Evolutionary conservation across 2,113 vertebrate genomes (phyloP).

Genomic region (Psilopogon haemacephalus): DNA sequence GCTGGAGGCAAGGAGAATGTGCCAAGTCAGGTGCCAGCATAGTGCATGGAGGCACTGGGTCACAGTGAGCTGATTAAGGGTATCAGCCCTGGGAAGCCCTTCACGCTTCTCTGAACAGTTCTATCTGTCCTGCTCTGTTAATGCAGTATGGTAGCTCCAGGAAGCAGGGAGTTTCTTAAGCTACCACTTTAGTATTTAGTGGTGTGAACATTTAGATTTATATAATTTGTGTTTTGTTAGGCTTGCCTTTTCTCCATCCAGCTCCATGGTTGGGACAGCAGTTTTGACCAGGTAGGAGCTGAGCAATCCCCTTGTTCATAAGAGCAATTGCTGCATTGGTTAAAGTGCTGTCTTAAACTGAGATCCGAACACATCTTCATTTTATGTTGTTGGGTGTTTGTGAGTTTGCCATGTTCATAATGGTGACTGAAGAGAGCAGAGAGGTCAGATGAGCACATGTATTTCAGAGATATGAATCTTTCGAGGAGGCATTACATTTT

Average conservation of each 20-base stretch:
- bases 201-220: neutral
- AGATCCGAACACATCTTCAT: neutral
- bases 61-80: neutral
- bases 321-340: accelerated
- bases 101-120: neutral
- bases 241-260: neutral
- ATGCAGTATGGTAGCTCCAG: neutral
- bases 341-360: neutral
- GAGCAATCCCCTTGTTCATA: neutral
- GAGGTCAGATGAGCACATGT: neutral
- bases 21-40: neutral
- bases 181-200: neutral
- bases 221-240: neutral
- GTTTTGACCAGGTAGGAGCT: neutral
- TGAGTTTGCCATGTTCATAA: neutral
- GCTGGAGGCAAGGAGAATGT: neutral
- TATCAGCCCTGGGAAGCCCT: neutral
- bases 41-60: neutral
- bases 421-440: neutral
- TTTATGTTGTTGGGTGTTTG: neutral
- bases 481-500: neutral
- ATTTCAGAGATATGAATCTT: neutral
- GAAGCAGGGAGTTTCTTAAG: neutral
- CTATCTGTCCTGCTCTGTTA: neutral
- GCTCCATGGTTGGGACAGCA: neutral